These are phyloP conservation scores for Manduca sexta DNA, from an alignment of 1,140 invertebrate species.

Conservation along the genomic window DNA sequence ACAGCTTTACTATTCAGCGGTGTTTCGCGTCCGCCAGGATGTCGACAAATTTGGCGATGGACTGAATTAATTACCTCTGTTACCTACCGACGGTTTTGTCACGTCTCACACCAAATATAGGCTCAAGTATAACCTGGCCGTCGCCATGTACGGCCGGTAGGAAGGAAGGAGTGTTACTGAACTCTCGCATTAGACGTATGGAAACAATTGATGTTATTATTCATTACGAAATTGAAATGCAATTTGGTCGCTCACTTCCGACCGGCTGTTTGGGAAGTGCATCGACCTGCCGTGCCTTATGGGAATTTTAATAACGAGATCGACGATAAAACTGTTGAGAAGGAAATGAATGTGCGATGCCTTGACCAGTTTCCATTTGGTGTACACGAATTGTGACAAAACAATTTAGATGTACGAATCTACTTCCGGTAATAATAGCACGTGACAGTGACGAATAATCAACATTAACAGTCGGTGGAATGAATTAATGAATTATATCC, in stretches of 20 bases:
- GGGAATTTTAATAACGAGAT: conserved; percentile 4
- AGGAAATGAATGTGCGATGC: no score
- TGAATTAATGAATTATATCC: no score
- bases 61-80: conserved; percentile 58
- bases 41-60: conserved; percentile 50
- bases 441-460: no score
- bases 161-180: conserved; percentile 62
- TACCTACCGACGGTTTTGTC: conserved; percentile 36
- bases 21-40: conserved; percentile 33
- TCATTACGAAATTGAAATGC: conserved; percentile 43
- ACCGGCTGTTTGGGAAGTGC: conserved; percentile 32
- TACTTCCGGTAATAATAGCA: no score
- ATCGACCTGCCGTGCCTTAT: conserved; percentile 12
- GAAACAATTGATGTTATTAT: conserved; percentile 19
- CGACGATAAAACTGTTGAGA: neutral
- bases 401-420: no score
- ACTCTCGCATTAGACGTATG: conserved; percentile 27
- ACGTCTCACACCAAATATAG: conserved; percentile 62
- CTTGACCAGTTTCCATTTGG: no score
- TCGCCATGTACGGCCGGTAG: conserved; percentile 46
- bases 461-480: no score
- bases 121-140: conserved; percentile 41
- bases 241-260: conserved; percentile 53
- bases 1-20: conserved; percentile 34
- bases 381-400: no score